A percentile compares a stretch with the other conserved stretches of the same genome.
These are phyloP conservation scores for Eupithecia subfuscata DNA, from an alignment of 2,888 invertebrate species.

Conservation along the genomic window DNA sequence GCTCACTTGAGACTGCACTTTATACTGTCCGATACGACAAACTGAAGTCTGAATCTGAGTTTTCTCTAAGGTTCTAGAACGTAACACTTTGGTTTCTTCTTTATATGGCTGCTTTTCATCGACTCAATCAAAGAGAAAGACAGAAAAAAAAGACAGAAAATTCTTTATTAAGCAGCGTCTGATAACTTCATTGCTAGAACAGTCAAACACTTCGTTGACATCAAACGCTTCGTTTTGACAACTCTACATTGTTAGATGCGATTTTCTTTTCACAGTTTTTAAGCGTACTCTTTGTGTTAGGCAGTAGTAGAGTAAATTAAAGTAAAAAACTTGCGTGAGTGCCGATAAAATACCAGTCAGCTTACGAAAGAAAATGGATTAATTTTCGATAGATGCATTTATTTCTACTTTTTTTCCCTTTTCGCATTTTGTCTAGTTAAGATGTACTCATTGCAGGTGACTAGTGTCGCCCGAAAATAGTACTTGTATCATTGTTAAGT, in stretches of 20 bases:
- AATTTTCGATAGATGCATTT: background rate
- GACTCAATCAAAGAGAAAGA: background rate
- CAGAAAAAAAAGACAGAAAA: too few relatives aligned
- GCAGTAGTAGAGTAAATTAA: background rate
- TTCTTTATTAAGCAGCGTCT: too few relatives aligned
- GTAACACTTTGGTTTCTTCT: background rate
- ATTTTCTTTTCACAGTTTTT: background rate
- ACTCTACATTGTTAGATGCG: background rate
- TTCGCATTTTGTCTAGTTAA: background rate
- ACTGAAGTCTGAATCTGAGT: background rate
- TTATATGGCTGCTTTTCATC: background rate
- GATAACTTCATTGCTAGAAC: too few relatives aligned
- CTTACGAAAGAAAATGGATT: background rate
- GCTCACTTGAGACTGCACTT: conserved; percentile 13
- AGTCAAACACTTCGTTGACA: too few relatives aligned
- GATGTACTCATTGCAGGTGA: background rate
- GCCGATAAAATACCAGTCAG: background rate
- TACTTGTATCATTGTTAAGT: background rate
- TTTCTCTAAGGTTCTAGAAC: too few relatives aligned
- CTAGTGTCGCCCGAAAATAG: background rate
- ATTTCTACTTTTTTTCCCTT: background rate
- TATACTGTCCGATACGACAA: conserved; percentile 30
- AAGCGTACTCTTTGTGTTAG: background rate
- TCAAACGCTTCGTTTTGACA: background rate
- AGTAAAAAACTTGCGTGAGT: background rate